Evolutionary conservation across 2,113 vertebrate species (phyloP).

Genomic region (Propithecus coquereli): DNA sequence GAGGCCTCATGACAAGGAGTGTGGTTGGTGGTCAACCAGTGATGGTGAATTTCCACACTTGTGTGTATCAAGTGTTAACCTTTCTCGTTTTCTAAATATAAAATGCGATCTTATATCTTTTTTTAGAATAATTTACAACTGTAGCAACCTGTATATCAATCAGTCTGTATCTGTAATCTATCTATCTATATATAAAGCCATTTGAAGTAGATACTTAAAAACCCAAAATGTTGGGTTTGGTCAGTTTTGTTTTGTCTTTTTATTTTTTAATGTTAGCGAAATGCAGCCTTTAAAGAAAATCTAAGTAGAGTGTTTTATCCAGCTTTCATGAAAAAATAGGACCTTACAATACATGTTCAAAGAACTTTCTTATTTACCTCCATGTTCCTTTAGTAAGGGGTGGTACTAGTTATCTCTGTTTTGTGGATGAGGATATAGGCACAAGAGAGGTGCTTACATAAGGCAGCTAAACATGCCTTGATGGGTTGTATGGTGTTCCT

Average conservation of each 20-base stretch:
- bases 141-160: neutral
- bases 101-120: neutral
- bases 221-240: neutral
- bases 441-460: neutral
- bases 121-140: neutral
- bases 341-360: neutral
- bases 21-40: neutral
- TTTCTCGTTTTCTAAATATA: conserved; percentile 32
- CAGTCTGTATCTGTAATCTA: neutral
- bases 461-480: neutral
- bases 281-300: neutral
- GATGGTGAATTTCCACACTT: neutral
- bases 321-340: neutral
- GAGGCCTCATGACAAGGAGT: neutral
- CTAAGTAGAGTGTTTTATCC: neutral
- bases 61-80: neutral
- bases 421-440: neutral
- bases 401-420: neutral
- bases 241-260: too few relatives aligned
- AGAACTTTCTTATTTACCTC: neutral
- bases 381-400: neutral
- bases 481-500: neutral
- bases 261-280: neutral
- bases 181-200: neutral
- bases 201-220: neutral